Evolutionary conservation across 30 jellyfish, hydroid and myxozoan genomes (phyloP).

Genomic region (Aurelia sp.): DNA sequence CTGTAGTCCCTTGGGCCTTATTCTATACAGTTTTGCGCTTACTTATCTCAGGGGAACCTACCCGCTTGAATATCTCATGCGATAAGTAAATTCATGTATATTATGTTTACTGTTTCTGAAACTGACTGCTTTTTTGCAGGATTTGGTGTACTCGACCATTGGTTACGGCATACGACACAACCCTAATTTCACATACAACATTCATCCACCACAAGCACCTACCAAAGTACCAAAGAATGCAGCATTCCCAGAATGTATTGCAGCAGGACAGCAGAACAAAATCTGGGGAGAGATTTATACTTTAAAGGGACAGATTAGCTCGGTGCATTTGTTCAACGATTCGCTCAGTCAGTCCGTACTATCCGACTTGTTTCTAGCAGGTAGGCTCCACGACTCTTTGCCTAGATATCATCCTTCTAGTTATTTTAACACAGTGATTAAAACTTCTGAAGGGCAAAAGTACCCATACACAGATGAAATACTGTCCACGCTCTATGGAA

Average conservation of each 20-base stretch:
- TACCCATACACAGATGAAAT: no score
- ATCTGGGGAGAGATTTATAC: conserved; percentile 81
- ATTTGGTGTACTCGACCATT: conserved; percentile 57
- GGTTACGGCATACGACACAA: conserved; percentile 75
- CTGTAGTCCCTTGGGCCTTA: no score
- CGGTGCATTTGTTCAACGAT: conserved; percentile 77
- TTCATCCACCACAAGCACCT: conserved; percentile 71
- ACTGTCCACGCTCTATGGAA: no score
- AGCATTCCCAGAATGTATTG: conserved; percentile 73
- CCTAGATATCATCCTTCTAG: no score
- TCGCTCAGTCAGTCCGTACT: conserved; percentile 36
- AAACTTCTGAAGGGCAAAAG: no score
- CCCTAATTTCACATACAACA: conserved; percentile 69
- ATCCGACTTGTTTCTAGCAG: conserved; percentile 42
- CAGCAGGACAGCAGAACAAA: conserved; percentile 84
- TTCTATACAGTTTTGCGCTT: no score
- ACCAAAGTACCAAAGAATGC: conserved; percentile 29
- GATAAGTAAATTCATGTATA: no score
- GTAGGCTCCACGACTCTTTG: conserved; percentile 1
- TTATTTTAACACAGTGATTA: no score
- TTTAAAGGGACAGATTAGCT: conserved; percentile 85
- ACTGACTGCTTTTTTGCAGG: conserved; percentile 29
- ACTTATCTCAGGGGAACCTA: no score
- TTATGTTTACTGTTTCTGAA: no score
- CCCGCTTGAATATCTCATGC: no score